Evolutionary conservation across 1,140 invertebrate genomes (phyloP).

Genomic region (Papilio polytes): DNA sequence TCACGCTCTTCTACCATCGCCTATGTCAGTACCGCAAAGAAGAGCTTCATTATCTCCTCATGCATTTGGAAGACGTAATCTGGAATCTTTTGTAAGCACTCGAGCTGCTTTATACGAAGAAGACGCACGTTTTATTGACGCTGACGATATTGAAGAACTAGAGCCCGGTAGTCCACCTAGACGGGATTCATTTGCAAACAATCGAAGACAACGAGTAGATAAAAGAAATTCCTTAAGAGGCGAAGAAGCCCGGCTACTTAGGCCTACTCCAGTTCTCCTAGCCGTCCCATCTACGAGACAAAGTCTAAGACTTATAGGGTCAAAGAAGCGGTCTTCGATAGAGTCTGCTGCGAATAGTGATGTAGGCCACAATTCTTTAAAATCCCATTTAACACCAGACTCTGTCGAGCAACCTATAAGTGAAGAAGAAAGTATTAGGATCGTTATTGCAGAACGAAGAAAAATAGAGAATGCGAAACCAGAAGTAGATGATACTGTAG

Average conservation of each 20-base stretch:
- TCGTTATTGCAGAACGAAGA: constrained; percentile 80
- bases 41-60: constrained; percentile 75
- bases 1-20: constrained; percentile 71
- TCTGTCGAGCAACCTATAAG: constrained; percentile 59
- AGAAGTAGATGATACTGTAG: constrained; percentile 74
- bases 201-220: constrained; percentile 70
- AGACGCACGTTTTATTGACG: constrained; percentile 81
- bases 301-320: constrained; percentile 57
- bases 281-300: constrained; percentile 68
- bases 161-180: constrained; percentile 71
- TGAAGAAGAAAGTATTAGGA: constrained; percentile 80
- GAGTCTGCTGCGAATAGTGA: constrained; percentile 67
- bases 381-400: constrained; percentile 58
- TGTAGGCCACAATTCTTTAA: constrained; percentile 54
- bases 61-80: constrained; percentile 76
- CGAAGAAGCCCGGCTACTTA: constrained; percentile 72
- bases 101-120: constrained; percentile 80
- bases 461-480: constrained; percentile 75
- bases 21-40: constrained; percentile 59
- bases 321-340: constrained; percentile 66
- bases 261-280: constrained; percentile 66
- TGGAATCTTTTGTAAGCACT: constrained; percentile 75
- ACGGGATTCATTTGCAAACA: constrained; percentile 72
- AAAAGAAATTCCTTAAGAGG: constrained; percentile 74
- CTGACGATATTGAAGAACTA: constrained; percentile 77